Evolutionary conservation across 2,888 invertebrate genomes (phyloP), one percentile per base, ranked within the genome.

Genomic region (Hoplodrina blanda): DNA sequence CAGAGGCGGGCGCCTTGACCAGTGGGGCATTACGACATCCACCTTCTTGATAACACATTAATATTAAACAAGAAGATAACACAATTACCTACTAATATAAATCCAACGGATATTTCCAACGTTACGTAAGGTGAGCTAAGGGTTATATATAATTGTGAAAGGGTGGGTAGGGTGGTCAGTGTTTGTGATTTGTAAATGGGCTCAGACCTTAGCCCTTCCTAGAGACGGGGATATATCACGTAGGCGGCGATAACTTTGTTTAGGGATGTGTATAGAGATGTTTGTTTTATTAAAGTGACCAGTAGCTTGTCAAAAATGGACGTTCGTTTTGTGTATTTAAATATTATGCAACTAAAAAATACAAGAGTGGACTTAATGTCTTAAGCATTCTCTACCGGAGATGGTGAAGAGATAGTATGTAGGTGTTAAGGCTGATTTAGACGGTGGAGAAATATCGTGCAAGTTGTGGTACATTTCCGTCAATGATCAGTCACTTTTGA

Each of bases 101-200:
- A 94, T 91, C 91, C 91, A 84, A 88, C 92, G 81, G 91, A 94
- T 95, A 95, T 94, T 94, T 94, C 94, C 94, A 94, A 89, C 85
- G 90, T 90, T 87, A 86, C 80, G 81, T 83, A 87, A 92, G 92
- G 93, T 91, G 91, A 92, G 92, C 81, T 82, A 81, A 84, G 88
- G 89, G 89, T 87, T 88, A 85, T 88, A 88, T 92, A 90, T 92
- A 93, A 92, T 92, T 92, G 92, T 90, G 85, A 86, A 85, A 80
- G 87, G 84, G 86, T 72, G 73, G 61, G 82, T 15, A 82, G 90
- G 95, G 92, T 93, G 95, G 95, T 95, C 95, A 95, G 93, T 95
- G 95, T 96, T 96, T 96, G 95, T 95, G 95, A 96, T 95, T 96
- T 95, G 95, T 96, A 96, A 96, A 96, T 95, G 95, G 95, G 95